Base-by-base conservation (phyloP, 2,113 vertebrate species). In the Monarcha castaneiventris region DNA sequence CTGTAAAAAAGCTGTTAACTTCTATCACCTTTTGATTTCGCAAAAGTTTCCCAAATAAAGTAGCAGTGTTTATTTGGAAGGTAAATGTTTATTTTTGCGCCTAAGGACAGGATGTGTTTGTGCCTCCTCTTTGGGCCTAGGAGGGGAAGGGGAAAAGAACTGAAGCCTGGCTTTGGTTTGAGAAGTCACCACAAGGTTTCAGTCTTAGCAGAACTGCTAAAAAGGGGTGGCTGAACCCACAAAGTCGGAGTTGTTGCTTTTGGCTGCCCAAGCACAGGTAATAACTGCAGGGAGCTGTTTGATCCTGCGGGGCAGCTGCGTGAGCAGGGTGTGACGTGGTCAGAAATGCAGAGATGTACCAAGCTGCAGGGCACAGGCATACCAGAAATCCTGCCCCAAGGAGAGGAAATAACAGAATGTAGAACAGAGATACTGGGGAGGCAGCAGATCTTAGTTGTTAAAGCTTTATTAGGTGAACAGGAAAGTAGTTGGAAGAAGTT, bases 51-150 rank as follows among this genome's bases (percentile, higher is more conserved):
- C 84, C 35, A 74, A 62, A 63, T 52, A n/a, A 25, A 58, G 73
- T 6, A 26, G 56, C n/a, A 27, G n/a, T 69, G 39, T 93, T 82
- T 93, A 43, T 87, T 89, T 75, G 71, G 10, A 89, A 84, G 71
- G 74, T 30, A 35, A 61, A 59, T 10, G 44, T 89, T 92, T 73
- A 41, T 68, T 87, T 93, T 87, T 35, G 9, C 78, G 61, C 61
- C 25, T 22, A 5, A 54, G 76, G 68, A 37, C 61, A 63, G 73
- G 82, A 55, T 67, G 29, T 39, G 58, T 87, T 76, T 82, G 52
- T 67, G 63, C 51, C 52, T 66, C 8, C 16, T 16, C 67, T 35
- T 33, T 1, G 1, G 0, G 0, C 14, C 43, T 27, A 1, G 48
- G 52, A 76, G n/a, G 29, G 10, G 16, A 64, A 15, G 26, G 17